Evolutionary conservation across 1,140 invertebrate genomes (phyloP).

Genomic region (Sarcophaga bullata): DNA sequence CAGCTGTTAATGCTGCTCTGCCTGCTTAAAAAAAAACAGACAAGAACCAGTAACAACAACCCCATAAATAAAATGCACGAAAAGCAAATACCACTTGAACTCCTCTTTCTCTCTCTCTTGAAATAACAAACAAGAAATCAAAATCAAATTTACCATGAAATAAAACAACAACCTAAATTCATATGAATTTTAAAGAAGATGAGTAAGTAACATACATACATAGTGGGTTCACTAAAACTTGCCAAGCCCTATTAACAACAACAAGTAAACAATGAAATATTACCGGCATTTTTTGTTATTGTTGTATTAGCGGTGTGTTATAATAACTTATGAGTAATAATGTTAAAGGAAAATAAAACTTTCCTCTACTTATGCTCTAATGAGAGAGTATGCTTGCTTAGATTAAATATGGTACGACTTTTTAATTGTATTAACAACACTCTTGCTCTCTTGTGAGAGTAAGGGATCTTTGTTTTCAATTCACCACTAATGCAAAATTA

Average conservation of each 20-base stretch:
- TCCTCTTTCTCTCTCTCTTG: background rate
- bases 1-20: constrained; percentile 9
- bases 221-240: too few species aligned
- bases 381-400: too few species aligned
- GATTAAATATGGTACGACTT: too few species aligned
- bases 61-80: background rate
- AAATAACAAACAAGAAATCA: background rate
- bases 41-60: background rate
- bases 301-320: background rate
- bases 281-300: background rate
- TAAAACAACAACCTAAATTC: background rate
- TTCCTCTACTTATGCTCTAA: background rate
- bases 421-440: too few species aligned
- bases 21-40: background rate
- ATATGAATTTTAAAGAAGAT: too few species aligned
- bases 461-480: too few species aligned
- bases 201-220: too few species aligned
- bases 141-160: background rate
- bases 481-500: too few species aligned
- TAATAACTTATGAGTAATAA: background rate
- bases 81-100: background rate
- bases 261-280: background rate
- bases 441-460: too few species aligned
- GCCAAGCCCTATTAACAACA: background rate
- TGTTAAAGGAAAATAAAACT: background rate